Conservation (phyloP, 2,113 vertebrate species). For the Podocnemis expansa region DNA sequence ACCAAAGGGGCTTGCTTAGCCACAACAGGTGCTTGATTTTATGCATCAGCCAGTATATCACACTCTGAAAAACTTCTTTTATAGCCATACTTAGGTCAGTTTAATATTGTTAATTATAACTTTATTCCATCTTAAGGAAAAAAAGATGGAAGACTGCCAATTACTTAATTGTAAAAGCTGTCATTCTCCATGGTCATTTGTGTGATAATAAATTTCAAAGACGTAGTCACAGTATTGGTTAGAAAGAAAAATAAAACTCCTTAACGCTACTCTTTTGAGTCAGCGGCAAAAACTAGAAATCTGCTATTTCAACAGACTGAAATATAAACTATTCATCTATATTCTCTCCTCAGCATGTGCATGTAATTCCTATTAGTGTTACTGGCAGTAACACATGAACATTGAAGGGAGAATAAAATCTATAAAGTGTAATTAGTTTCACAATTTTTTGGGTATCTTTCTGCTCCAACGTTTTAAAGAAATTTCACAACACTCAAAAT, state of each 20-base stretch:
- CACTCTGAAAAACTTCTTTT: constrained; percentile 32
- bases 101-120: constrained; percentile 61
- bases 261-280: constrained; percentile 65
- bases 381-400: constrained; percentile 62
- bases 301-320: constrained; percentile 58
- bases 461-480: constrained; percentile 37
- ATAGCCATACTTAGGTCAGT: constrained; percentile 56
- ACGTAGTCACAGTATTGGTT: constrained; percentile 55
- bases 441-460: constrained; percentile 37
- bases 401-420: constrained; percentile 61
- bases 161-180: constrained; percentile 63
- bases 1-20: no score
- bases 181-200: constrained; percentile 64
- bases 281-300: constrained; percentile 58
- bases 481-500: constrained; percentile 6
- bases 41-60: neutral
- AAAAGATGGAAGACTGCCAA: constrained; percentile 40
- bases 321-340: constrained; percentile 69
- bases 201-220: constrained; percentile 69
- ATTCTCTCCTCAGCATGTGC: constrained; percentile 58
- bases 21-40: neutral
- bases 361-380: constrained; percentile 67
- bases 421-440: constrained; percentile 56
- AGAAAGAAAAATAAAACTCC: constrained; percentile 24
- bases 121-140: constrained; percentile 61